A percentile compares a stretch with the other conserved stretches of the same genome.
phyloP scores from a whole-genome alignment of 2,888 invertebrate genomes.

The Mythimna albipuncta region DNA sequence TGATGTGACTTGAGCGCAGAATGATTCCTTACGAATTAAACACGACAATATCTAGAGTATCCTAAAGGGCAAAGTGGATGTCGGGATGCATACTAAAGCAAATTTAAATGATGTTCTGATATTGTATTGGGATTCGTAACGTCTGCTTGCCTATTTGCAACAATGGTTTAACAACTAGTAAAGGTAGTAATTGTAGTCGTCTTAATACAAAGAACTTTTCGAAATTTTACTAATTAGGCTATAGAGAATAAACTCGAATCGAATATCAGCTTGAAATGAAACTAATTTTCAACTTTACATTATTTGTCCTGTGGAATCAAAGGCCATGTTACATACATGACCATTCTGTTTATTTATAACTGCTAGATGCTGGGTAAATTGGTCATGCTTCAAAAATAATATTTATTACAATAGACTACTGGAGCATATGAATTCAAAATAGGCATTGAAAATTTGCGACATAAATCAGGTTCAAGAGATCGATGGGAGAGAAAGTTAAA shows the following conservation, averaged over 20 bases:
- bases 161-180: background rate
- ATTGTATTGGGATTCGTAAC: background rate
- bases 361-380: background rate
- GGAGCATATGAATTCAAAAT: too few species aligned
- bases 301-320: background rate
- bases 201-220: background rate
- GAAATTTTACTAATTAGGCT: background rate
- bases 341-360: background rate
- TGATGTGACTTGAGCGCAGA: background rate
- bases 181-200: background rate
- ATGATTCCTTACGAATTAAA: background rate
- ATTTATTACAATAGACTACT: background rate
- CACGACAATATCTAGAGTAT: background rate
- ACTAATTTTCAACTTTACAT: too few species aligned
- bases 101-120: background rate
- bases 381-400: background rate
- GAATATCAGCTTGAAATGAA: background rate
- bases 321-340: too few species aligned
- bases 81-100: background rate
- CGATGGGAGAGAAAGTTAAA: background rate
- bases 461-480: background rate
- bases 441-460: background rate
- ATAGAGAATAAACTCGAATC: background rate
- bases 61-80: background rate
- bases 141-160: background rate